A percentile compares a stretch with the other conserved stretches of the same genome.
Evolutionary conservation across 2,113 vertebrate genomes (phyloP).

Genomic region (Noctilio leporinus): DNA sequence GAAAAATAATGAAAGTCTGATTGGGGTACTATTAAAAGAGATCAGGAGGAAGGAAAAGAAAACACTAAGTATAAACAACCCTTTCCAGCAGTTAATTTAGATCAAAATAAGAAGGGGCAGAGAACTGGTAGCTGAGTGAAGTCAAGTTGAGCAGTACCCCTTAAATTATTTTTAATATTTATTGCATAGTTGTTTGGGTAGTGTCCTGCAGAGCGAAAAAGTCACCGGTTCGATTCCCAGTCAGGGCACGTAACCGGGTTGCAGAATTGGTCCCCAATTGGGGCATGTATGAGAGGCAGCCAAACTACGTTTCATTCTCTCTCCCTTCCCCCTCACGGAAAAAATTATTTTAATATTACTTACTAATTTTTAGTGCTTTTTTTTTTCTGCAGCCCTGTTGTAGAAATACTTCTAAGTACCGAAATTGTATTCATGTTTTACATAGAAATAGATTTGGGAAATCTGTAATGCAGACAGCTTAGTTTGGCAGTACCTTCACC

Average conservation of each 20-base stretch:
- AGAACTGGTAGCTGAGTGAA: not conserved
- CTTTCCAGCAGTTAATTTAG: not conserved
- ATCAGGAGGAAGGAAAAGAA: not conserved
- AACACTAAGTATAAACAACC: not conserved
- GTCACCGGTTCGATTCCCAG: no score
- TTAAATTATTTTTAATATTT: not conserved
- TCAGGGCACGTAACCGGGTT: no score
- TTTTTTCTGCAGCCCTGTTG: not conserved
- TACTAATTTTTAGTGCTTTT: not conserved
- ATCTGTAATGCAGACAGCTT: not conserved
- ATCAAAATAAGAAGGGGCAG: not conserved
- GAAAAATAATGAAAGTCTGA: not conserved
- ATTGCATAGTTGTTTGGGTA: no score
- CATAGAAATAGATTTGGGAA: not conserved
- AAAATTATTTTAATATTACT: not conserved
- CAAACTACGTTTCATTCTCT: no score
- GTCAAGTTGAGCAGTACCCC: not conserved
- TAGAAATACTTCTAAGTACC: not conserved
- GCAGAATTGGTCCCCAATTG: no score
- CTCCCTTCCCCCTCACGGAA: no score
- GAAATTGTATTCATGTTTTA: not conserved
- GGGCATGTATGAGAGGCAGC: no score
- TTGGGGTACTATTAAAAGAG: not conserved
- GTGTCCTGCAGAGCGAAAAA: no score
- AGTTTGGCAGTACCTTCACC: not conserved